Evolutionary conservation across 2,113 vertebrate genomes (phyloP).

Genomic region (Morone saxatilis): DNA sequence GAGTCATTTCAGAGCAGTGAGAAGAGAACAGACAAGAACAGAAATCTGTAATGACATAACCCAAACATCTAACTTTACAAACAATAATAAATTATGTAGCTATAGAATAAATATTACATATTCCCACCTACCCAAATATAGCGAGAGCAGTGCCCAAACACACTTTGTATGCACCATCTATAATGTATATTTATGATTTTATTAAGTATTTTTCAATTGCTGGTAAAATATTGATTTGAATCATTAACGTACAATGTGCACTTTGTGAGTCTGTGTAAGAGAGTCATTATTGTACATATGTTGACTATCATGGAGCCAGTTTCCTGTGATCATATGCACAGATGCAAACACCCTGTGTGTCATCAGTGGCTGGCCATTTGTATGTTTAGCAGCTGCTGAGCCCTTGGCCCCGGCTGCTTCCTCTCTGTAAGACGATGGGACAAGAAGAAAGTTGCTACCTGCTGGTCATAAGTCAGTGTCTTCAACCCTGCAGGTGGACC

Average conservation of each 20-base stretch:
- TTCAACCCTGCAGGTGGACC: slow-evolving; percentile 70
- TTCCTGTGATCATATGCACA: slow-evolving; percentile 17
- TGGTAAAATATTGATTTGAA: too few relatives aligned
- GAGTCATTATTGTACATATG: neutral
- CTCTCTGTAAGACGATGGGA: slow-evolving; percentile 6
- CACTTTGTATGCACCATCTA: too few relatives aligned
- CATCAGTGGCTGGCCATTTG: slow-evolving; percentile 36
- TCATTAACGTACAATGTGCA: too few relatives aligned
- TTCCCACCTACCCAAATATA: too few relatives aligned
- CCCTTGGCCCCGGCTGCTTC: slow-evolving; percentile 8
- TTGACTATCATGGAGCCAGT: slow-evolving; percentile 2
- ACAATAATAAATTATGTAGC: too few relatives aligned
- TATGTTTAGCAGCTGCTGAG: slow-evolving; percentile 46
- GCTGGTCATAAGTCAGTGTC: slow-evolving; percentile 63
- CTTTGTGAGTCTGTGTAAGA: neutral
- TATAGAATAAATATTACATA: too few relatives aligned
- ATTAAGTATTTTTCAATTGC: too few relatives aligned
- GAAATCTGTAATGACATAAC: too few relatives aligned
- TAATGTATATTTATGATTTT: too few relatives aligned
- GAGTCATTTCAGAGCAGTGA: neutral
- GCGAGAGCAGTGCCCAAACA: too few relatives aligned
- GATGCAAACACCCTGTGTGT: slow-evolving; percentile 22
- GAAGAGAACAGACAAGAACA: neutral
- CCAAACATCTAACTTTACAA: too few relatives aligned
- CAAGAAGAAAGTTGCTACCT: slow-evolving; percentile 46